Evolutionary conservation across 2,113 vertebrate genomes (phyloP), one percentile per base, ranked within the genome.

Genomic region (Nettapus auritus): DNA sequence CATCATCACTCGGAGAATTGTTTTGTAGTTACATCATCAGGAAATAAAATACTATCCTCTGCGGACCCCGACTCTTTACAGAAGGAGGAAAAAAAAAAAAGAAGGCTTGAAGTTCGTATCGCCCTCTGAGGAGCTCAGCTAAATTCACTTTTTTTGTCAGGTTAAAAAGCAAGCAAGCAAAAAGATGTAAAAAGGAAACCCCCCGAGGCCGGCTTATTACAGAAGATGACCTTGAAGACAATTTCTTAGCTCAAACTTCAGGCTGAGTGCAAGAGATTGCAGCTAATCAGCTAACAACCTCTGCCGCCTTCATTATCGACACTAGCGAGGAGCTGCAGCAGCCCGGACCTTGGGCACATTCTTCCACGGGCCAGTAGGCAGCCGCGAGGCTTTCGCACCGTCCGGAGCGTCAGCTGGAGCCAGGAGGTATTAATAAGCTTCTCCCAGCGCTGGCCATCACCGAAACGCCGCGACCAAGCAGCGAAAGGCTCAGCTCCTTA

Each of bases 401-500:
- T 73, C 44, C 96, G 53, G 87, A 90, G 94, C 88, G 90, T 96
- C 95, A 78, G 97, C 85, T 44, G 91, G 91, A 96, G 94, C 93
- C 97, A 87, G 90, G 88, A 91, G 84, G 80, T 97, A 96, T 82
- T 82, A 94, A 95, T 60, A 86, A 86, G 95, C 95, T 90, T 69
- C 46, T 81, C 60, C 57, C 87, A 92, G 96, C 88, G 74, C 96
- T 87, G 95, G 92, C 96, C 94, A 96, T 96, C 96, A 89, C 82
- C 74, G 7, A 95, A 93, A 89, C 42, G 89, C 96, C 88, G 92
- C 95, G 96, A 97, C 86, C 95, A 98, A 98, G 60, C 97, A 94
- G 97, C 97, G 98, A 97, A 98, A 97, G 97, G 97, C 98, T 81
- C 93, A 98, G 98, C 80, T 97, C 99, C 99, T 98, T 99, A 99